These are phyloP conservation scores for Oreortyx pictus DNA, from an alignment of 2,797 vertebrate species.

Conservation along the genomic window DNA sequence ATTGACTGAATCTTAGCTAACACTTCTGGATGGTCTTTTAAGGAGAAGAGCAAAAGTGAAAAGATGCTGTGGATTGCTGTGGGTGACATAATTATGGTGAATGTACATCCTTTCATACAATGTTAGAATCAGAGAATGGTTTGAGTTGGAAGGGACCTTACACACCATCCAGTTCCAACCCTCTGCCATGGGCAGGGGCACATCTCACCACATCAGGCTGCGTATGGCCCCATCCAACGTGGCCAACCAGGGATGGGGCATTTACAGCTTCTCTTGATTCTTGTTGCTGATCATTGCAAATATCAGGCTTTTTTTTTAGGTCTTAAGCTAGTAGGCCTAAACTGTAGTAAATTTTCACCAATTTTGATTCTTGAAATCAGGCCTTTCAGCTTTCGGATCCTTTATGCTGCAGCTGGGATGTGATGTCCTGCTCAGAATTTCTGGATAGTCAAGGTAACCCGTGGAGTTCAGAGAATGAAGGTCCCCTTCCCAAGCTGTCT, in stretches of 20 bases:
- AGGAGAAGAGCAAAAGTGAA: not conserved
- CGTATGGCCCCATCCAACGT: not conserved
- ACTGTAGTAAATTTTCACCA: not conserved
- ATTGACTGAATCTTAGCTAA: not conserved
- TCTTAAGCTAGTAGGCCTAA: not conserved
- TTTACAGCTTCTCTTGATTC: not conserved
- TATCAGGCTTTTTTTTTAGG: not conserved
- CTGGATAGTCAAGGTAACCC: not conserved
- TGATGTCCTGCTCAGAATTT: not conserved
- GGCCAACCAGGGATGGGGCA: not conserved
- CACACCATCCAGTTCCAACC: too few relatives aligned
- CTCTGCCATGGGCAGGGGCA: not conserved
- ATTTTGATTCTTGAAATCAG: not conserved
- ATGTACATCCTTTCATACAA: not conserved
- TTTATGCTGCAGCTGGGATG: not conserved
- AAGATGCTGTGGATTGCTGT: not conserved
- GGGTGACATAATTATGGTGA: not conserved
- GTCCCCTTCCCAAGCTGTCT: not conserved
- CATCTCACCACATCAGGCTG: not conserved
- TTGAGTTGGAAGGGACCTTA: not conserved
- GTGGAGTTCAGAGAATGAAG: not conserved
- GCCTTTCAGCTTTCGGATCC: not conserved
- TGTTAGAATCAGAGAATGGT: not conserved
- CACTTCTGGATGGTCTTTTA: not conserved
- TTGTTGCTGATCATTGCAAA: not conserved